Conservation (phyloP, 2,888 invertebrate genomes). For the Tortrix viridana region DNA sequence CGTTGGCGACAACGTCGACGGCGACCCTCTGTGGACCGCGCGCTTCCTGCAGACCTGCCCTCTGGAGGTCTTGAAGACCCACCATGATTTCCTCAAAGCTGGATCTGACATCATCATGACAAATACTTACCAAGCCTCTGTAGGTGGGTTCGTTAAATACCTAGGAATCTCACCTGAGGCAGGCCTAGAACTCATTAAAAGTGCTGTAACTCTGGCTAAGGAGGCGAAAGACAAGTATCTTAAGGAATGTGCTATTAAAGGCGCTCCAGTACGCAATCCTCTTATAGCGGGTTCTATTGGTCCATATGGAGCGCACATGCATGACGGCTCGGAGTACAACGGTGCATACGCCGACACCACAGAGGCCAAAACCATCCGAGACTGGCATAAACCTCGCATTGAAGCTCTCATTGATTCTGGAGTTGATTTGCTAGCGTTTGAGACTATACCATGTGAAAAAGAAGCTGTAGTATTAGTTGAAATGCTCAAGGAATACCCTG, state of each 20-base stretch:
- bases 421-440: slow-evolving; percentile 94
- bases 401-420: slow-evolving; percentile 90
- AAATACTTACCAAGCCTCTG: slow-evolving; percentile 94
- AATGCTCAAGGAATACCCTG: slow-evolving; percentile 90
- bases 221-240: slow-evolving; percentile 86
- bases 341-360: slow-evolving; percentile 89
- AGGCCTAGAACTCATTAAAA: slow-evolving; percentile 87
- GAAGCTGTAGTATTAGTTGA: slow-evolving; percentile 93
- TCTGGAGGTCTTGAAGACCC: slow-evolving; percentile 89
- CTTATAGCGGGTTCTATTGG: slow-evolving; percentile 94
- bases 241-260: slow-evolving; percentile 66
- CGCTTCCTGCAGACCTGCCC: slow-evolving; percentile 91
- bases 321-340: slow-evolving; percentile 95
- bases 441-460: slow-evolving; percentile 93
- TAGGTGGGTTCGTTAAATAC: slow-evolving; percentile 89
- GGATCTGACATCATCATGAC: slow-evolving; percentile 95
- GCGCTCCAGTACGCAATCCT: slow-evolving; percentile 61
- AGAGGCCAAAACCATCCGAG: slow-evolving; percentile 84
- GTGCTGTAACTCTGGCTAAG: slow-evolving; percentile 89
- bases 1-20: slow-evolving; percentile 88
- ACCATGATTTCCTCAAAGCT: slow-evolving; percentile 91
- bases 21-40: slow-evolving; percentile 95
- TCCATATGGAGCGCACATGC: slow-evolving; percentile 94
- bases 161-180: slow-evolving; percentile 87
- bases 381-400: slow-evolving; percentile 94